Base-by-base conservation (phyloP, 92 coral and sea anemone species). In the Paragorgia papillata region DNA sequence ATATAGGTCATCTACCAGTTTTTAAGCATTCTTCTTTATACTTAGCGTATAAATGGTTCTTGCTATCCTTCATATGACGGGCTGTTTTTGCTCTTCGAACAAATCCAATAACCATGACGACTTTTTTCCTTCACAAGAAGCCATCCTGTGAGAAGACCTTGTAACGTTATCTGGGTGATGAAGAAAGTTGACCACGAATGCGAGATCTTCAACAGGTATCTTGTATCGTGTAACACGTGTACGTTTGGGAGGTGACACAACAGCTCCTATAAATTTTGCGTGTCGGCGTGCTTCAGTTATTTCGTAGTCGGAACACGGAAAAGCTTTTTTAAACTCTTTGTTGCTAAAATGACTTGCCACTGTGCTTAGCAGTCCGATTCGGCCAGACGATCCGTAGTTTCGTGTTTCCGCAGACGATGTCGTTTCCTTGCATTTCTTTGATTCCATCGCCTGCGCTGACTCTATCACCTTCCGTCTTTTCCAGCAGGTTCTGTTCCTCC, bases 131-230 rank as follows among this genome's bases (percentile, higher is more conserved):
- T n/a, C n/a, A n/a, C n/a, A n/a, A n/a, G n/a, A n/a, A n/a, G n/a
- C 56, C 56, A 66, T 66, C 39, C 73, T 43, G 31, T 65, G 73
- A 17, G 73, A 65, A 34, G 73, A 65, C 7, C 28, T 12, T n/a
- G 21, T 26, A 35, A 48, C 29, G 49, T 39, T 39, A 66, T 66
- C 32, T 1, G 56, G 73, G 4, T 66, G 73, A 10, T 83, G 85
- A 14, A 87, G 32, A 62, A 83, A 87, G 51, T 74, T 62, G 30
- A 86, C 32, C 28, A 73, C 9, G 61, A 83, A 83, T 44, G 82
- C n/a, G n/a, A n/a, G n/a, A n/a, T n/a, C n/a, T n/a, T n/a, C n/a
- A n/a, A n/a, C n/a, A n/a, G 75, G 74, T 44, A 58, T 71, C 34
- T 69, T 65, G 69, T 46, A 22, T 40, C 68, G 29, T 51, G 65